phyloP scores from a whole-genome alignment of 2,888 invertebrate genomes.

The Dryobota labecula region DNA sequence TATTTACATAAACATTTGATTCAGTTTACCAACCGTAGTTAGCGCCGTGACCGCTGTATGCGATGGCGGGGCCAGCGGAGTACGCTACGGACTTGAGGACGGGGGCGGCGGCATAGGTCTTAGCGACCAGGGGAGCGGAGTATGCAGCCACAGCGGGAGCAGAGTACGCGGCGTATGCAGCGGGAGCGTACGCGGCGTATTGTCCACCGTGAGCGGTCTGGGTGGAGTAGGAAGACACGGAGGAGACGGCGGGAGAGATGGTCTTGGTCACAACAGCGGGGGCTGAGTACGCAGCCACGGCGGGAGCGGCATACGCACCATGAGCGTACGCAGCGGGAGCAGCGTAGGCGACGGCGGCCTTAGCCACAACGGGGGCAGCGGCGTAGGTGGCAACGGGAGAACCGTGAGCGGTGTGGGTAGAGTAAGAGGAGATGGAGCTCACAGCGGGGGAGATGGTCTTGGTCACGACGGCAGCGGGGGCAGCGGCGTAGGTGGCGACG shows the following conservation, averaged over 20 bases:
- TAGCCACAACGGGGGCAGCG: slow-evolving; percentile 76
- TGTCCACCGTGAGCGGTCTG: slow-evolving; percentile 53
- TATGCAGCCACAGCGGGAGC: slow-evolving; percentile 82
- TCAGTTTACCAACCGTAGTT: slow-evolving; percentile 92
- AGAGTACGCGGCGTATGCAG: slow-evolving; percentile 60
- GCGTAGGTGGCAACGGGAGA: slow-evolving; percentile 69
- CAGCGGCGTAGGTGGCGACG: slow-evolving; percentile 79
- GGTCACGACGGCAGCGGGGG: slow-evolving; percentile 54
- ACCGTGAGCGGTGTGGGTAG: slow-evolving; percentile 74
- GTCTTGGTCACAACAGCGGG: slow-evolving; percentile 72
- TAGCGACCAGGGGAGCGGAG: slow-evolving; percentile 74
- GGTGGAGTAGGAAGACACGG: slow-evolving; percentile 83
- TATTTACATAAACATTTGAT: slow-evolving; percentile 77
- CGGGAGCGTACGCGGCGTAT: slow-evolving; percentile 80
- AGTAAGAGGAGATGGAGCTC: slow-evolving; percentile 83
- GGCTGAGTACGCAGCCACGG: slow-evolving; percentile 63
- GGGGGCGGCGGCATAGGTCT: slow-evolving; percentile 74
- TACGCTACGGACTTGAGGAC: slow-evolving; percentile 86
- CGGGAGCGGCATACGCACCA: slow-evolving; percentile 72
- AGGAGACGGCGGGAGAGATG: slow-evolving; percentile 69
- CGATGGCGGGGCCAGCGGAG: slow-evolving; percentile 91
- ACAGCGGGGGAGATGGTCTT: slow-evolving; percentile 68
- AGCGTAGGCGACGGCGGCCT: slow-evolving; percentile 69
- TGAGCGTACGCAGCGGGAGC: slow-evolving; percentile 75
- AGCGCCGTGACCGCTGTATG: slow-evolving; percentile 92